These are phyloP conservation scores for Cantharis flavilabris DNA, from an alignment of 2,888 invertebrate genomes.

Conservation along the genomic window DNA sequence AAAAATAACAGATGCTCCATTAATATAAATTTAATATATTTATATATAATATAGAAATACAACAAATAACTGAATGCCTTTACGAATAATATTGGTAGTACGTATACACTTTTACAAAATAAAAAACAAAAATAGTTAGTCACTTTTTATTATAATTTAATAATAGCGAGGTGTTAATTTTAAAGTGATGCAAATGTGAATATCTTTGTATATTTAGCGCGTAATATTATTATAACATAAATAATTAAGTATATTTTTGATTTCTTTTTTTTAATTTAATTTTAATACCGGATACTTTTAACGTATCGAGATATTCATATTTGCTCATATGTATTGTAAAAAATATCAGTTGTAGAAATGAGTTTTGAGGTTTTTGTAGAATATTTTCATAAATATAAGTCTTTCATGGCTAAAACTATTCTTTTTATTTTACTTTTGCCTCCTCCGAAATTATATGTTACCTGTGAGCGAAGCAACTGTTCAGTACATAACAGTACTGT, in stretches of 20 bases:
- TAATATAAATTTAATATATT: conserved; percentile 50
- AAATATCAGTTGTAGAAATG: conserved; percentile 54
- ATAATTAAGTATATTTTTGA: conserved; percentile 31
- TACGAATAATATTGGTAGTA: conserved; percentile 56
- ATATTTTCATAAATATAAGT: conserved; percentile 58
- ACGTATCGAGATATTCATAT: conserved; percentile 42
- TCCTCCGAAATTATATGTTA: too few species aligned
- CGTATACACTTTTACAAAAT: conserved; percentile 56
- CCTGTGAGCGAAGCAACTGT: too few species aligned
- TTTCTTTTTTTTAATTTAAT: conserved; percentile 26
- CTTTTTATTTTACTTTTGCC: background rate
- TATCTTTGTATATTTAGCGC: conserved; percentile 34
- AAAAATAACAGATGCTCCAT: conserved; percentile 43
- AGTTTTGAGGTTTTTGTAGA: conserved; percentile 57
- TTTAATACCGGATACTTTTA: conserved; percentile 19
- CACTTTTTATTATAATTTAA: conserved; percentile 49
- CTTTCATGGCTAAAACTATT: conserved; percentile 49
- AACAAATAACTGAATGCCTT: conserved; percentile 58
- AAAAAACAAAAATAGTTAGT: conserved; percentile 43
- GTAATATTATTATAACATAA: conserved; percentile 25
- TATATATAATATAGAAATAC: conserved; percentile 44
- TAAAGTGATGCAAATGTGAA: conserved; percentile 41
- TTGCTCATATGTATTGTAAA: conserved; percentile 50
- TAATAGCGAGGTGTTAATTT: conserved; percentile 52
- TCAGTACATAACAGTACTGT: too few species aligned